Base-by-base conservation (phyloP, 2,797 vertebrate genomes). In the Glossophaga mutica region DNA sequence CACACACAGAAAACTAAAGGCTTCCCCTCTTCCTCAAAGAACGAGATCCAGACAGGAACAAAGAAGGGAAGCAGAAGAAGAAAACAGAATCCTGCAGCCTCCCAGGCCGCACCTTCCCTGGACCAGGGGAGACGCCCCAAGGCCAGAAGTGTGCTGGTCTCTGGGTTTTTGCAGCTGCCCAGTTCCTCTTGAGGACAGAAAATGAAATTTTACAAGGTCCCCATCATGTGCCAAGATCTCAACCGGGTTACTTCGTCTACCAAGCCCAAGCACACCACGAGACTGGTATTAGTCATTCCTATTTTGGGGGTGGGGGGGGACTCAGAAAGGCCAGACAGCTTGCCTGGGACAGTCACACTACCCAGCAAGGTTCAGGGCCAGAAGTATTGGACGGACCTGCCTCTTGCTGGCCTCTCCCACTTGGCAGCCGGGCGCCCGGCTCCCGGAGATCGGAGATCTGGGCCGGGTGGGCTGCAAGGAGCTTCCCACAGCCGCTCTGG, bases 1-100 rank as follows among this genome's bases (percentile, higher is more conserved):
- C 5, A 1, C 0, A 0, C 73, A 16, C 0, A 0, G 39, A n/a
- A 16, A 0, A 59, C 70, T 48, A 8, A 22, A 34, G 0, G 0
- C 6, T 48, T 9, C 22, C 15, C 15, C 1, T 2, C 26, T 82
- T 70, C 39, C 90, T 44, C 73, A 59, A 82, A 39, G 44, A 87
- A 84, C n/a, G 81, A 62, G 65, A 81, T 46, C 6, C n/a, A 71
- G 50, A 67, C 8, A 65, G 84, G 22, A 90, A 22, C 57, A 71
- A 81, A 88, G 39, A 59, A 65, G 73, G 21, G 37, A 79, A 76
- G n/a, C 19, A 3, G 70, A 62, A 34, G 57, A 42, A 55, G 32
- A 10, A 11, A 44, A 67, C 4, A 29, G 85, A 70, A 48, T 21
- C 65, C 91, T 24, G 10, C 32, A 67, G 32, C 32, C 73, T 14